phyloP scores from a whole-genome alignment of 2,888 invertebrate species.

The Callyntrura sp. region DNA sequence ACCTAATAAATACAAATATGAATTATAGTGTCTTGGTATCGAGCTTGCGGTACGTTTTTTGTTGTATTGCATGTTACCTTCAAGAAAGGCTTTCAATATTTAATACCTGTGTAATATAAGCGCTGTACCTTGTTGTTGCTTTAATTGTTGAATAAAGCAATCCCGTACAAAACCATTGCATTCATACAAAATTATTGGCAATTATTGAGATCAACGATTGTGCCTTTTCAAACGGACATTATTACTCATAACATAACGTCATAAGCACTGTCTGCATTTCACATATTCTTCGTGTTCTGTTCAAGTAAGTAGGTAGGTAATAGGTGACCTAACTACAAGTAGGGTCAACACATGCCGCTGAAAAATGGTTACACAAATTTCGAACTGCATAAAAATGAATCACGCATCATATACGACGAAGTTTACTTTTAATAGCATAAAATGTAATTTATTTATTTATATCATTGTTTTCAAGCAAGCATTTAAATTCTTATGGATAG shows the following conservation, averaged over 20 bases:
- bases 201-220: neutral
- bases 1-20: neutral
- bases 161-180: constrained; percentile 55
- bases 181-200: neutral
- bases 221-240: neutral
- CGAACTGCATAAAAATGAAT: no score
- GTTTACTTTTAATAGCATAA: constrained; percentile 36
- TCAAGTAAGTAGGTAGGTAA: no score
- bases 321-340: no score
- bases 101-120: constrained; percentile 58
- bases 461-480: constrained; percentile 72
- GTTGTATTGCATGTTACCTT: constrained; percentile 69
- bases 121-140: constrained; percentile 62
- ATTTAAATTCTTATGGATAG: constrained; percentile 29
- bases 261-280: no score
- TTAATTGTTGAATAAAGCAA: constrained; percentile 44
- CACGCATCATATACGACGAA: no score
- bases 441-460: constrained; percentile 53
- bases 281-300: no score
- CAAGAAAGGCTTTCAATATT: constrained; percentile 72
- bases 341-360: no score
- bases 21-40: constrained; percentile 76
- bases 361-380: no score
- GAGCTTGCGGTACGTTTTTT: constrained; percentile 70
- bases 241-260: no score